These are phyloP conservation scores for Sinodicranocentrus sp. DNA, from an alignment of 2,888 invertebrate species.

Conservation along the genomic window DNA sequence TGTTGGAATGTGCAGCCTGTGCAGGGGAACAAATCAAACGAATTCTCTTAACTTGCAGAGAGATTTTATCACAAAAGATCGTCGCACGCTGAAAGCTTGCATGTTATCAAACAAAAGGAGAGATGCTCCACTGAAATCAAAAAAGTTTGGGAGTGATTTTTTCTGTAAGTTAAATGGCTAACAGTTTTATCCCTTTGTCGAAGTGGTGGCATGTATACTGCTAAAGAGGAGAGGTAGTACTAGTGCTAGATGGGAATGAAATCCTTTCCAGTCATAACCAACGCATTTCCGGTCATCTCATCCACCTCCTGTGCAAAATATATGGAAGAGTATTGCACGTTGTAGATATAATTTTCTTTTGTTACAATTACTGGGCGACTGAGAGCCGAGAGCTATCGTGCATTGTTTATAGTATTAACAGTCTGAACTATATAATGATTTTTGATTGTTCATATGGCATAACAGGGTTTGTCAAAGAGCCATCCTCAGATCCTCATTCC, in stretches of 20 bases:
- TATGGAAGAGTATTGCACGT: not conserved
- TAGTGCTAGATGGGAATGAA: not conserved
- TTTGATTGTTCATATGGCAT: not conserved
- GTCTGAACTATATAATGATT: not conserved
- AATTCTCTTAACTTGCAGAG: not conserved
- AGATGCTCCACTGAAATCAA: not conserved
- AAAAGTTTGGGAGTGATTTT: too few species aligned
- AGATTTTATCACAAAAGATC: conserved; percentile 14
- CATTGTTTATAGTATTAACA: too few species aligned
- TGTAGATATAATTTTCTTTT: conserved; percentile 14
- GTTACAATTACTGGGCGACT: conserved; percentile 22
- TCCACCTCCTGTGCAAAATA: not conserved
- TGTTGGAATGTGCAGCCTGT: not conserved
- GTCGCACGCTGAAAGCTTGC: not conserved
- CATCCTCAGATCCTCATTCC: too few species aligned
- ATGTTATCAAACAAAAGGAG: not conserved
- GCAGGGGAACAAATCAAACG: not conserved
- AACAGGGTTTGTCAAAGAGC: too few species aligned
- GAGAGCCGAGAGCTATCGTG: too few species aligned
- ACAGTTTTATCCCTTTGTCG: too few species aligned
- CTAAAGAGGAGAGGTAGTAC: not conserved
- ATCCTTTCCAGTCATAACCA: conserved; percentile 16
- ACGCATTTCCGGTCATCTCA: conserved; percentile 42
- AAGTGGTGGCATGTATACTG: too few species aligned
- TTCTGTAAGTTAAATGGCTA: too few species aligned